Base-by-base conservation (phyloP, 2,113 vertebrate genomes). In the Emberiza fucata region DNA sequence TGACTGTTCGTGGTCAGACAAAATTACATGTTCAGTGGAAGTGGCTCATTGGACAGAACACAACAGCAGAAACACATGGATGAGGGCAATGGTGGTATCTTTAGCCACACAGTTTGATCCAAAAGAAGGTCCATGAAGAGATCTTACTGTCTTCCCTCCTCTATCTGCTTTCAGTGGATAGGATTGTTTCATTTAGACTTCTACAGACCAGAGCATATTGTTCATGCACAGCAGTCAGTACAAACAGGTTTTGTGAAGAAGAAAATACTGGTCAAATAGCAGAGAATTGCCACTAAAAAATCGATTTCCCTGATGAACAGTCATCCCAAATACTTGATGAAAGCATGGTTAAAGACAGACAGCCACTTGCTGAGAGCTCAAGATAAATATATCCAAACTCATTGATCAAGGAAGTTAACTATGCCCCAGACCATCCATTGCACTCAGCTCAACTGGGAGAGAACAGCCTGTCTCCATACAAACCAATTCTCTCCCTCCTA, bases 1-100 rank as follows among this genome's bases (percentile, higher is more conserved):
- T 61, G 45, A 25, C 25, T 72, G 24, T 6, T 78, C 0, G 0
- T 18, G 20, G 15, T 50, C 47, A 79, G 48, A 42, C 3, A 11
- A 84, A 51, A 72, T 64, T 56, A 25, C 22, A 21, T 0, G 2
- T 81, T 87, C 7, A 15, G 33, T 69, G 56, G 11, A 64, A 89
- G 14, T 8, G 14, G 33, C 8, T 57, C 20, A 42, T 12, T 81
- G 42, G 23, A 80, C 23, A 86, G 54, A 63, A 42, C 0, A 0
- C 20, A 90, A 31, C 11, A 75, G 33, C 23, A 91, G 60, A 86
- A 70, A 25, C 56, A 39, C 4, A 21, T 0, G 2, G 12, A 23
- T 70, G 14, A 86, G 18, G 68, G 47, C 29, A 87, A 8, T 5
- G 12, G 9, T 7, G 33, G 11, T 33, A 39, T 54, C 14, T 87